These are phyloP conservation scores for Neuroterus valhalla DNA, from an alignment of 1,140 invertebrate genomes.

Conservation along the genomic window DNA sequence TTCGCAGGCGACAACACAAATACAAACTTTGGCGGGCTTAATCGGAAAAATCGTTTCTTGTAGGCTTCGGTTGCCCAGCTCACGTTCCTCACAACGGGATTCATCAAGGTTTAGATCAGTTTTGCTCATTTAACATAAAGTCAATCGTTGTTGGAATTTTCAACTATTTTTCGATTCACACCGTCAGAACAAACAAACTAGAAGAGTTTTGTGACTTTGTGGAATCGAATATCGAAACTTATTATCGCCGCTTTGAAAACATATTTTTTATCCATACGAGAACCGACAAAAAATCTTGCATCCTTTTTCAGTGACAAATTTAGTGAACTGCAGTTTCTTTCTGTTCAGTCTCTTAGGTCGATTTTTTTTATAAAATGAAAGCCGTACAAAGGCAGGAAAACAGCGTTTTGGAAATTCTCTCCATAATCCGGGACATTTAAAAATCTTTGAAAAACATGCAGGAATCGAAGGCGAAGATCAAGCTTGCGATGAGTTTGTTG, in stretches of 20 bases:
- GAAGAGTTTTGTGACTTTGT: constrained; percentile 54
- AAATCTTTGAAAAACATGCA: not conserved
- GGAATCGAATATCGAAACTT: constrained; percentile 49
- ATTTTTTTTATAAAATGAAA: constrained; percentile 12
- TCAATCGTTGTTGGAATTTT: constrained; percentile 55
- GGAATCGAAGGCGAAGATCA: not conserved
- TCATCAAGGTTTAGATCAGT: constrained; percentile 47
- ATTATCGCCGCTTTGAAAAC: constrained; percentile 29
- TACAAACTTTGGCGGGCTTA: constrained; percentile 56
- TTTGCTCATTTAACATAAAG: constrained; percentile 52
- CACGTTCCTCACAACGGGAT: constrained; percentile 57
- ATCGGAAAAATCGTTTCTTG: constrained; percentile 43
- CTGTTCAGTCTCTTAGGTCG: not conserved
- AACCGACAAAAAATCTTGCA: not conserved
- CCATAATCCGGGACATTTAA: not conserved
- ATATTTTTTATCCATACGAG: not conserved
- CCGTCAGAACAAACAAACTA: constrained; percentile 50
- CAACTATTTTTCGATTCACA: constrained; percentile 60
- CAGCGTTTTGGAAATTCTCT: not conserved
- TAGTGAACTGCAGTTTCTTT: not conserved
- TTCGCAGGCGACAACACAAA: constrained; percentile 60
- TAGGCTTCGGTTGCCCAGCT: constrained; percentile 54
- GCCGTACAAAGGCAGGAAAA: not conserved
- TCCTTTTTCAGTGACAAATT: not conserved
- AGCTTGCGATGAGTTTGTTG: not conserved